phyloP scores from a whole-genome alignment of 1,140 invertebrate species.

The Trichonephila clavipes region DNA sequence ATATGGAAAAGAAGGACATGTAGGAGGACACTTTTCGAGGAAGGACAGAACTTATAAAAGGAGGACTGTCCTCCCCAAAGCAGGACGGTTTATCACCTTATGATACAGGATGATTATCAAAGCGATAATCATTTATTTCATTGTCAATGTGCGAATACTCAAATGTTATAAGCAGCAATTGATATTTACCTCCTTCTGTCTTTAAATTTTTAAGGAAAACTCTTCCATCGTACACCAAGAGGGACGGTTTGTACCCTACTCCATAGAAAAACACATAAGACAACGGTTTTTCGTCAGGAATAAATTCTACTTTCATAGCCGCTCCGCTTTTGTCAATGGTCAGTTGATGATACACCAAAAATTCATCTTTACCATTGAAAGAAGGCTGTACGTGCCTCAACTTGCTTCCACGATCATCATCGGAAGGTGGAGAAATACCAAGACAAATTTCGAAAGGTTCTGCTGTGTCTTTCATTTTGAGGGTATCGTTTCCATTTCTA shows the following conservation, averaged over 20 bases:
- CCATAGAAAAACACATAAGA: conserved; percentile 66
- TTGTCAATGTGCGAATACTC: too few relatives aligned
- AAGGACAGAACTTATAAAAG: too few relatives aligned
- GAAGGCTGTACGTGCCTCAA: conserved; percentile 2
- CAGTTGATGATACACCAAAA: conserved; percentile 57
- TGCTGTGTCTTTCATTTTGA: conserved; percentile 20
- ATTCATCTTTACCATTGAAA: conserved; percentile 51
- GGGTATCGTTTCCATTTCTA: conserved; percentile 18
- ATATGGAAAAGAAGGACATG: too few relatives aligned
- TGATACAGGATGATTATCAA: too few relatives aligned
- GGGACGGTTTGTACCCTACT: conserved; percentile 59
- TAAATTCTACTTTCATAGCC: conserved; percentile 53
- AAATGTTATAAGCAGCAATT: too few relatives aligned
- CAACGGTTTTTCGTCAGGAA: not conserved
- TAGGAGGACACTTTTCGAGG: too few relatives aligned
- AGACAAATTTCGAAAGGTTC: conserved; percentile 71
- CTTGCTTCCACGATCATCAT: not conserved
- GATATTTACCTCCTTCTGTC: not conserved
- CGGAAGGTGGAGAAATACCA: conserved; percentile 13
- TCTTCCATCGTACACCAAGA: conserved; percentile 40
- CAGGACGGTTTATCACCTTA: too few relatives aligned
- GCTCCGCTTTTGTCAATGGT: not conserved
- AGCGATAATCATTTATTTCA: too few relatives aligned
- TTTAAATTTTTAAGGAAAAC: conserved; percentile 4
- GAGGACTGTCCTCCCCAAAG: too few relatives aligned